Evolutionary conservation across 64 coral and sea anemone species (phyloP).

Genomic region (Orbicella faveolata): DNA sequence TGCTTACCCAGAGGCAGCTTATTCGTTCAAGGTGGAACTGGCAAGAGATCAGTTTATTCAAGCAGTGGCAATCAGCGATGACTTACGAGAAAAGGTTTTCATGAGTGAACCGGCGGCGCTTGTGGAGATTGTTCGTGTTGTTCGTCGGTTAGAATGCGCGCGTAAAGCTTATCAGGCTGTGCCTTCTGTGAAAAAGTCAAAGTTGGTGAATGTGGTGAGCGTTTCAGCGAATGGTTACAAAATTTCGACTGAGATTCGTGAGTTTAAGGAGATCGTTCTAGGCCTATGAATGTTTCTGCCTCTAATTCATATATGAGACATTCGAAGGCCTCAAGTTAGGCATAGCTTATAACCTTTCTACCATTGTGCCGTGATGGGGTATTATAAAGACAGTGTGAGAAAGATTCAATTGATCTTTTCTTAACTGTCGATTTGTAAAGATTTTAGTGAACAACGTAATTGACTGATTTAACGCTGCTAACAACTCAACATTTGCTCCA

Average conservation of each 20-base stretch:
- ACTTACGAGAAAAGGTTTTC: background rate
- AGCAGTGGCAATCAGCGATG: slow-evolving; percentile 14
- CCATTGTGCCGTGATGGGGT: no score
- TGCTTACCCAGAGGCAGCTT: slow-evolving; percentile 35
- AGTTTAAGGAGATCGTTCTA: slow-evolving; percentile 21
- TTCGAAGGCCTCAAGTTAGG: no score
- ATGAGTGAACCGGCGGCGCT: slow-evolving; percentile 9
- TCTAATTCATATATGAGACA: no score
- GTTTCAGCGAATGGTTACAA: background rate
- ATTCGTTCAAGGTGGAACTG: slow-evolving; percentile 46
- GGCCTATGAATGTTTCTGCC: background rate
- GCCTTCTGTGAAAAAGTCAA: background rate
- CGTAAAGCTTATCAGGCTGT: slow-evolving; percentile 6
- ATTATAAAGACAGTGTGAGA: no score
- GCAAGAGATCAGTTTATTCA: slow-evolving; percentile 42
- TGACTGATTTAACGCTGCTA: no score
- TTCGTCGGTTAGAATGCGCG: background rate
- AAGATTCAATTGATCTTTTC: no score
- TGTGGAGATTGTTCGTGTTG: slow-evolving; percentile 3
- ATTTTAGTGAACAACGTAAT: no score
- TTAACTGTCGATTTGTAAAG: no score
- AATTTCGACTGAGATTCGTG: background rate
- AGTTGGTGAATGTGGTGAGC: slow-evolving; percentile 8
- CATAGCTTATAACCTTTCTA: no score
- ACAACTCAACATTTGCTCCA: no score